Evolutionary conservation across 2,888 invertebrate species (phyloP).

Genomic region (Campopleginae sp.): DNA sequence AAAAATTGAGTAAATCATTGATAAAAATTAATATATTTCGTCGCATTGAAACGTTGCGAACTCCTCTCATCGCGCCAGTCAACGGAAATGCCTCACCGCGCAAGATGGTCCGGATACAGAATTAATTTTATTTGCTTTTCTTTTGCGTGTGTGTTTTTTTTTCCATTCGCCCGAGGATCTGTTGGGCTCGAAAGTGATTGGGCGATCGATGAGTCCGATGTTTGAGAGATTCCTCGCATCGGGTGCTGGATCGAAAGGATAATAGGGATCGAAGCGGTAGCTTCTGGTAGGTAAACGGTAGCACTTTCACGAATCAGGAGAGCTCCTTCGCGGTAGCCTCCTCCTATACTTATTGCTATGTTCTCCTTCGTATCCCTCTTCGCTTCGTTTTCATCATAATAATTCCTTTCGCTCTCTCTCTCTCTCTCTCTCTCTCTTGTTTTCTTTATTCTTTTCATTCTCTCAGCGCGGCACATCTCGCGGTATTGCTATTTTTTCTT

Average conservation of each 20-base stretch:
- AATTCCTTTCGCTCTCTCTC: slow-evolving; percentile 34
- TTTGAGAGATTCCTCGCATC: slow-evolving; percentile 38
- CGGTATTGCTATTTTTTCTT: slow-evolving; percentile 14
- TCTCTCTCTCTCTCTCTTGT: slow-evolving; percentile 47
- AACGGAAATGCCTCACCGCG: no score
- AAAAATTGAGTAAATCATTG: no score
- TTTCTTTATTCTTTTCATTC: slow-evolving; percentile 28
- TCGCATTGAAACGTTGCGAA: no score
- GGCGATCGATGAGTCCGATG: background rate
- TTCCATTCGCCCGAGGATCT: background rate
- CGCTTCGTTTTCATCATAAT: slow-evolving; percentile 31
- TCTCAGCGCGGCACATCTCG: slow-evolving; percentile 2
- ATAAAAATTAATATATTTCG: no score
- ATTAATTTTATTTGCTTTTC: no score
- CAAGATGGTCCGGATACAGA: no score
- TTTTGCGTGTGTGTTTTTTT: background rate
- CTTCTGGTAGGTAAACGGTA: slow-evolving; percentile 66
- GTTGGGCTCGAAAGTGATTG: background rate
- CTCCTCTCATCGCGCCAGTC: no score
- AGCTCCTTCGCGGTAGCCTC: slow-evolving; percentile 49
- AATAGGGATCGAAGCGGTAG: slow-evolving; percentile 52
- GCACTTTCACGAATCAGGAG: slow-evolving; percentile 67
- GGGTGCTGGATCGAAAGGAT: slow-evolving; percentile 59
- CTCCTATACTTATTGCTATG: slow-evolving; percentile 39
- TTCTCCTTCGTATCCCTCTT: slow-evolving; percentile 42